These are phyloP conservation scores for Lytechinus variegatus DNA, from an alignment of 35 echinoderm and acorn worm genomes.

Conservation along the genomic window DNA sequence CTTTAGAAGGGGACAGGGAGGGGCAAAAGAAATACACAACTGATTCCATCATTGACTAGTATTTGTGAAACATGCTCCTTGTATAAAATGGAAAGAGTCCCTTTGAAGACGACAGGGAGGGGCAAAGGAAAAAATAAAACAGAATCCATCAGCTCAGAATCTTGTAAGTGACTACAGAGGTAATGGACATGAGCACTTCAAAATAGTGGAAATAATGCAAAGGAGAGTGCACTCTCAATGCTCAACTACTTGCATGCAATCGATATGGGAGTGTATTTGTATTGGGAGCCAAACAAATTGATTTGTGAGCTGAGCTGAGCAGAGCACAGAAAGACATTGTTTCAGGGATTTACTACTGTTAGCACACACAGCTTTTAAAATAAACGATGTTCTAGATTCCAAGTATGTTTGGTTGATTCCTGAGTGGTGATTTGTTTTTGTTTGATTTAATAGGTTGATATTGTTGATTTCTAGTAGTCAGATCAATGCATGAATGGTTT, in stretches of 20 bases:
- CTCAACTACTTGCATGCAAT: background rate
- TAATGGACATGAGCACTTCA: background rate
- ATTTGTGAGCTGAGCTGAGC: background rate
- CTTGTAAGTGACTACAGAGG: background rate
- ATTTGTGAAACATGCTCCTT: background rate
- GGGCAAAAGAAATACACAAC: too few species aligned
- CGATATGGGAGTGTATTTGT: conserved; percentile 2
- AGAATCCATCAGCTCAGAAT: background rate
- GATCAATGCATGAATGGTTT: too few species aligned
- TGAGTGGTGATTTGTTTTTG: background rate
- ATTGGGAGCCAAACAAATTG: background rate
- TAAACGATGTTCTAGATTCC: background rate
- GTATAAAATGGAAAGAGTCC: background rate
- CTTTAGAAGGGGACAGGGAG: too few species aligned
- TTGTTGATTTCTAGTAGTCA: background rate
- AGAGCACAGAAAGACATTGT: background rate
- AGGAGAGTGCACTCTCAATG: background rate
- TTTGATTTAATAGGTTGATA: background rate
- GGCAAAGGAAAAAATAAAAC: background rate
- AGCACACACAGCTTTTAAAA: conserved; percentile 3
- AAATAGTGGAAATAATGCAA: background rate
- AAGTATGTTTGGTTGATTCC: background rate
- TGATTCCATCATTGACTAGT: too few species aligned
- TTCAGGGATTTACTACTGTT: background rate
- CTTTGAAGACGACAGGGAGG: background rate